Percentiles rank a stretch among this genome's conserved stretches.
Conservation (phyloP, 2,888 invertebrate species). For the Diarsia dahlii region DNA sequence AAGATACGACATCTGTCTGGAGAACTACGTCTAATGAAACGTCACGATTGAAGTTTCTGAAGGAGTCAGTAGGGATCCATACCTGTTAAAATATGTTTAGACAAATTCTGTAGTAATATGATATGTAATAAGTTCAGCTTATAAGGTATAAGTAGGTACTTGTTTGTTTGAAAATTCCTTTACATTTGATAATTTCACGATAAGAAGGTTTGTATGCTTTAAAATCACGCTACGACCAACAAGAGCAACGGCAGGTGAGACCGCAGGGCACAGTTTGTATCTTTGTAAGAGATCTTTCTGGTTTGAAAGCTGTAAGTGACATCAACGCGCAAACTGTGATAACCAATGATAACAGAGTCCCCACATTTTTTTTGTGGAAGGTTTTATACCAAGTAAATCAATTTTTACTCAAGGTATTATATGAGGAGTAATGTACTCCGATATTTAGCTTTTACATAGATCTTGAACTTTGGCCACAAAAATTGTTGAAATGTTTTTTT, state of each 20-base stretch:
- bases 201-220: neutral
- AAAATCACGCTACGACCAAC: neutral
- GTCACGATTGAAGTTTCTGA: neutral
- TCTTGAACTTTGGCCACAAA: neutral
- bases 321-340: neutral
- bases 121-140: too few species aligned
- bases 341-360: neutral
- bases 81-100: neutral
- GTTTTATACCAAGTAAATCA: neutral
- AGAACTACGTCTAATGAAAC: conserved; percentile 7
- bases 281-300: neutral
- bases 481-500: neutral
- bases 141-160: too few species aligned
- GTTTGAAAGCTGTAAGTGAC: neutral
- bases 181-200: neutral
- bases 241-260: neutral
- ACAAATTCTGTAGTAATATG: neutral
- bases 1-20: conserved; percentile 30
- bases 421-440: neutral
- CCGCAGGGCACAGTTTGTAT: neutral
- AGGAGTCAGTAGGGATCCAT: neutral
- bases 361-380: too few species aligned
- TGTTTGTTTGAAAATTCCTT: neutral
- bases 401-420: neutral
- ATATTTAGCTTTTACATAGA: neutral